phyloP scores from a whole-genome alignment of 2,113 vertebrate genomes.

The Gracilinanus agilis region DNA sequence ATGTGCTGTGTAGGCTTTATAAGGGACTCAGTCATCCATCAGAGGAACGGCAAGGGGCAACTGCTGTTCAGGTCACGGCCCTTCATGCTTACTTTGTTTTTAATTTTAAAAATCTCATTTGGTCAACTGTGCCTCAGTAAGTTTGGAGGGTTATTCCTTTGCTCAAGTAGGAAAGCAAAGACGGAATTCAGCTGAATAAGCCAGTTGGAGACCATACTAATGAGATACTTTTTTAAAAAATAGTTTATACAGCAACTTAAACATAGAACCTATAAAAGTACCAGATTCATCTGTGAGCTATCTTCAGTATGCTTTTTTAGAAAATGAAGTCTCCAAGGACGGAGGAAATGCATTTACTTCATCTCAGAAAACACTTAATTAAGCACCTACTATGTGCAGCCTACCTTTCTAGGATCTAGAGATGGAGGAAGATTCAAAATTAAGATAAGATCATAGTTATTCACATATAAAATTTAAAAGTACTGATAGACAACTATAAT shows the following conservation, averaged over 20 bases:
- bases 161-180: background rate
- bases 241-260: background rate
- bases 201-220: background rate
- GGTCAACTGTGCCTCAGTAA: conserved; percentile 15
- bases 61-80: background rate
- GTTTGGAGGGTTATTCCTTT: background rate
- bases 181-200: background rate
- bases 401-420: background rate
- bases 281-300: background rate
- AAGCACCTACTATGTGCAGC: background rate
- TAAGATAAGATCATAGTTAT: background rate
- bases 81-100: conserved; percentile 2
- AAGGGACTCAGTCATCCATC: background rate
- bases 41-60: background rate
- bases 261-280: background rate
- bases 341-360: background rate
- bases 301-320: background rate
- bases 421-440: background rate
- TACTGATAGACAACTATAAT: background rate
- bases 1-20: background rate
- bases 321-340: background rate
- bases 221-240: background rate
- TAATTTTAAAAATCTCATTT: background rate
- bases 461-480: background rate
- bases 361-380: background rate